Evolutionary conservation across 2,888 invertebrate species (phyloP).

Genomic region (Oscheius sp.): DNA sequence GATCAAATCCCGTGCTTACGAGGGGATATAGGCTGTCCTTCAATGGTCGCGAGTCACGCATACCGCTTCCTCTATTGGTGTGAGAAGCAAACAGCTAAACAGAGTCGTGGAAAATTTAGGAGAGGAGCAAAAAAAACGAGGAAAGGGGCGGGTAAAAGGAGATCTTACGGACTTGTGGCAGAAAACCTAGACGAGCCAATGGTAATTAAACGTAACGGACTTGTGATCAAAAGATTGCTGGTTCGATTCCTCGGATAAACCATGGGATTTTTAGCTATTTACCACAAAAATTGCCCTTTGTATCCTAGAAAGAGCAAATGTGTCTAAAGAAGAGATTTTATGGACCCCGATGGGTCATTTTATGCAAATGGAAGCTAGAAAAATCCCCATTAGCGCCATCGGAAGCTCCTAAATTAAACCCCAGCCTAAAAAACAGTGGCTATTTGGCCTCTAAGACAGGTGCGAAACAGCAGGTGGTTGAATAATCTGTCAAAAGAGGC

Average conservation of each 20-base stretch:
- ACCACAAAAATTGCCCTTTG: not conserved
- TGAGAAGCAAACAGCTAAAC: too few species aligned
- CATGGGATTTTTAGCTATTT: conserved; percentile 27
- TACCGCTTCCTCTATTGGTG: conserved; percentile 8
- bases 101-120: too few species aligned
- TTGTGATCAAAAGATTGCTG: conserved; percentile 73
- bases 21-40: not conserved
- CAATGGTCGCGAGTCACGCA: conserved; percentile 14
- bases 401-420: not conserved
- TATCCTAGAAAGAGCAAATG: too few species aligned
- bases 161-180: too few species aligned
- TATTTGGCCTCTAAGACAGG: too few species aligned
- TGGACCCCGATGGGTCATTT: not conserved
- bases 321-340: too few species aligned
- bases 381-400: not conserved
- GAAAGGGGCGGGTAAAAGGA: too few species aligned
- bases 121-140: conserved; percentile 4
- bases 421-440: too few species aligned
- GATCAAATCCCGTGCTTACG: too few species aligned
- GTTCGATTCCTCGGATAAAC: conserved; percentile 72
- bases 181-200: too few species aligned
- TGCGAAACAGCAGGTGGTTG: too few species aligned
- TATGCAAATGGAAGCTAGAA: not conserved
- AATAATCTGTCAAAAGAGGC: too few species aligned
- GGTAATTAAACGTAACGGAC: conserved; percentile 73